Conservation (phyloP, 1,140 invertebrate genomes). For the Hirudo medicinalis region DNA sequence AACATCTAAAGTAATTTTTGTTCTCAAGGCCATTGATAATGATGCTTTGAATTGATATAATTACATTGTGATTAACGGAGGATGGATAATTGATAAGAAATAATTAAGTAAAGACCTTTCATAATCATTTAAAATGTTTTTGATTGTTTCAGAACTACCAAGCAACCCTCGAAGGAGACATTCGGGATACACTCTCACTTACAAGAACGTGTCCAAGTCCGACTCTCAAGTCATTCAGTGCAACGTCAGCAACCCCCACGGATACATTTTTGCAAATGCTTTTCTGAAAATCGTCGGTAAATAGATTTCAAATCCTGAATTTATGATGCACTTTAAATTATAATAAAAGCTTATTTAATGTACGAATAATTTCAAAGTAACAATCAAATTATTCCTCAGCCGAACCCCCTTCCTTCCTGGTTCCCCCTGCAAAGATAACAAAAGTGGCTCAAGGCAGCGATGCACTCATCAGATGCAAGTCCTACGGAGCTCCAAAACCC, state of each 20-base stretch:
- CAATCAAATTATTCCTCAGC: slow-evolving; percentile 25
- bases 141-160: too few relatives aligned
- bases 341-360: too few relatives aligned
- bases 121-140: too few relatives aligned
- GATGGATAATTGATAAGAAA: too few relatives aligned
- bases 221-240: slow-evolving; percentile 97
- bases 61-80: too few relatives aligned
- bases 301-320: too few relatives aligned
- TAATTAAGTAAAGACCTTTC: too few relatives aligned
- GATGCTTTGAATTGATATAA: too few relatives aligned
- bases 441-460: slow-evolving; percentile 61
- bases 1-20: too few relatives aligned
- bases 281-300: slow-evolving; percentile 83
- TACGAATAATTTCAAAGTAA: not conserved
- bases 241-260: slow-evolving; percentile 93
- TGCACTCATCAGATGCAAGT: slow-evolving; percentile 70
- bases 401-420: slow-evolving; percentile 73
- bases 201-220: slow-evolving; percentile 63
- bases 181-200: slow-evolving; percentile 30
- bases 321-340: too few relatives aligned
- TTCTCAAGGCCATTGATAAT: too few relatives aligned
- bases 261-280: slow-evolving; percentile 94
- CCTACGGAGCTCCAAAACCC: slow-evolving; percentile 86
- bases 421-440: slow-evolving; percentile 58
- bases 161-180: too few relatives aligned